Percentiles rank a stretch among this genome's conserved stretches.
Evolutionary conservation across 1,140 invertebrate species (phyloP).

Genomic region (Scaptomyza montana): DNA sequence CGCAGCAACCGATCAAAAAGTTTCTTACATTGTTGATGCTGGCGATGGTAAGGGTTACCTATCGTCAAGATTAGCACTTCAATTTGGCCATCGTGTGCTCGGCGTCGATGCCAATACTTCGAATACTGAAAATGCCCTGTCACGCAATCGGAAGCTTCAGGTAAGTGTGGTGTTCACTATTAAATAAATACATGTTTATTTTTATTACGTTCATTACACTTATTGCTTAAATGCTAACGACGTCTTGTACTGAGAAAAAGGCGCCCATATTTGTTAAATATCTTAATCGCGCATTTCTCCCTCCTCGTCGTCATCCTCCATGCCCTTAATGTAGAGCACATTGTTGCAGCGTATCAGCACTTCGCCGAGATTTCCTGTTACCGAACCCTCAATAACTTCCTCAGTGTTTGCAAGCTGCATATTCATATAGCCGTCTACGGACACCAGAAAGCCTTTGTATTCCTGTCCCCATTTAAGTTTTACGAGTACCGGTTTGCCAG

Average conservation of each 20-base stretch:
- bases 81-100: conserved; percentile 89
- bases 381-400: conserved; percentile 96
- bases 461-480: conserved; percentile 99
- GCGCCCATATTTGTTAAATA: conserved; percentile 7
- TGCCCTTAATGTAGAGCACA: conserved; percentile 97
- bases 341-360: conserved; percentile 99
- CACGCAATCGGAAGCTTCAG: conserved; percentile 87
- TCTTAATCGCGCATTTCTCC: conserved; percentile 96
- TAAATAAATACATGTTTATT: conserved; percentile 69
- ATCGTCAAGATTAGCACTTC: conserved; percentile 89
- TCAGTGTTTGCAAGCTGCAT: conserved; percentile 99
- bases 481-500: conserved; percentile 98
- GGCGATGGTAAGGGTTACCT: conserved; percentile 95
- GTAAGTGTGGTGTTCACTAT: conserved; percentile 69
- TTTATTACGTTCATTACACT: conserved; percentile 53
- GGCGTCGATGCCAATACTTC: conserved; percentile 90
- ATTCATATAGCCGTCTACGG: conserved; percentile 99
- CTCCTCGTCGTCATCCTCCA: conserved; percentile 98
- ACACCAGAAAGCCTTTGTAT: conserved; percentile 98
- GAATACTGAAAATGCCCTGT: conserved; percentile 87
- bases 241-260: conserved; percentile 26
- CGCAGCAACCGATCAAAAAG: conserved; percentile 19
- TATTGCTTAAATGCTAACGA: conserved; percentile 42
- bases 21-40: conserved; percentile 89
- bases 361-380: conserved; percentile 98